A percentile compares a stretch with the other conserved stretches of the same genome.
Conservation (phyloP, 2,113 vertebrate species). For the Boulengeromyrus knoepffleri region DNA sequence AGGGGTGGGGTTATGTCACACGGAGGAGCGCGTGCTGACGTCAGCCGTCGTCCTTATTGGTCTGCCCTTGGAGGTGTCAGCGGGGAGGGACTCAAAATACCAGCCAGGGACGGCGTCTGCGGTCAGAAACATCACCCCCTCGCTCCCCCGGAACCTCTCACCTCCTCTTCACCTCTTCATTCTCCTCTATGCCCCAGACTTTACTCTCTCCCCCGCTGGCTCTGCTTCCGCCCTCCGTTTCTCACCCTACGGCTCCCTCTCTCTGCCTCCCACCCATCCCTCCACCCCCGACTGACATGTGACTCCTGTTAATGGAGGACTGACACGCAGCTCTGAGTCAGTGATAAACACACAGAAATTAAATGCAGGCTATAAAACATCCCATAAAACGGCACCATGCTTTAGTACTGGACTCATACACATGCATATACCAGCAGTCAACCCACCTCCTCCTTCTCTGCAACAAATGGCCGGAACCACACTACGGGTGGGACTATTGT, state of each 20-base stretch:
- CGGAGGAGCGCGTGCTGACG: background rate
- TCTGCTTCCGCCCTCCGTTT: background rate
- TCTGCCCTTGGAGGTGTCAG: background rate
- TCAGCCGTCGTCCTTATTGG: background rate
- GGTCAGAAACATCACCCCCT: background rate
- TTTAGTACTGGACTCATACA: background rate
- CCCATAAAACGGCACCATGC: background rate
- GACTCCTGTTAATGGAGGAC: background rate
- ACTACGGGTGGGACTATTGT: background rate
- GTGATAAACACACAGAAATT: background rate
- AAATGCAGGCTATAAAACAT: background rate
- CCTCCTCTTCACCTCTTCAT: background rate
- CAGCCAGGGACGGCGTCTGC: background rate
- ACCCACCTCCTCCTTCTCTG: background rate
- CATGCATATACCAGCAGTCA: background rate
- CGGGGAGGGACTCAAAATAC: background rate
- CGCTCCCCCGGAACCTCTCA: background rate
- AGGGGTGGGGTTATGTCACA: background rate
- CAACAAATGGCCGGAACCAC: background rate
- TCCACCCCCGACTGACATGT: background rate
- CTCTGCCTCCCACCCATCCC: background rate
- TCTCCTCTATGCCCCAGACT: background rate
- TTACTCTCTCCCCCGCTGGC: background rate
- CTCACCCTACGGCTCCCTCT: background rate
- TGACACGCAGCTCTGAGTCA: background rate